Conservation (phyloP, 2,113 vertebrate species). For the Apodemus sylvaticus region DNA sequence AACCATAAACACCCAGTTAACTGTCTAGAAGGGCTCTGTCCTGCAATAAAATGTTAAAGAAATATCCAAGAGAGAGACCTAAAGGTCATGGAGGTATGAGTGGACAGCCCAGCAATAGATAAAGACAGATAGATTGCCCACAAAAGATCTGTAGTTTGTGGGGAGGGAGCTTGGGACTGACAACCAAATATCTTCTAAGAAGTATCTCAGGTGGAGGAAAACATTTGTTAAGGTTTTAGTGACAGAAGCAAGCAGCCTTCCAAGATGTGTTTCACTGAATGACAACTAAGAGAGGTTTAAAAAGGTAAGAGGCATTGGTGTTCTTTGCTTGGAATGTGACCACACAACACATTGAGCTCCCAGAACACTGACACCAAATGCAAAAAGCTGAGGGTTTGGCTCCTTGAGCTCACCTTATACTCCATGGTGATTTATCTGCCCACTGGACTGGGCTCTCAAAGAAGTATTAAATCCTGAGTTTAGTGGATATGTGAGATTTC, state of each 20-base stretch:
- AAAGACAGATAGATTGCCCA: neutral
- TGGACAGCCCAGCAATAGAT: neutral
- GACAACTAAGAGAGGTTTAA: constrained; percentile 10
- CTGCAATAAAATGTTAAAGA: neutral
- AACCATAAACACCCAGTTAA: neutral
- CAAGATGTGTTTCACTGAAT: neutral
- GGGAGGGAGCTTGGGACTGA: neutral
- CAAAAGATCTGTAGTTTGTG: neutral
- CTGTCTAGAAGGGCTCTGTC: neutral
- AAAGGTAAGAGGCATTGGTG: neutral
- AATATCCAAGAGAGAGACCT: neutral
- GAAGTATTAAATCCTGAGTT: neutral
- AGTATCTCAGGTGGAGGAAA: neutral
- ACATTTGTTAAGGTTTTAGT: neutral
- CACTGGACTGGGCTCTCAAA: neutral
- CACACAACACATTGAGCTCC: neutral
- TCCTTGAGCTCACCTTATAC: neutral
- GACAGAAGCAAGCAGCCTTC: neutral
- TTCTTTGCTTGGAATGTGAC: neutral
- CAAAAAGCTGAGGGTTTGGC: rapidly evolving
- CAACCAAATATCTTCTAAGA: constrained; percentile 14
- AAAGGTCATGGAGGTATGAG: neutral
- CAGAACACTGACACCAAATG: neutral
- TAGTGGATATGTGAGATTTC: neutral
- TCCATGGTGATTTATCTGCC: neutral